A percentile compares a stretch with the other conserved stretches of the same genome.
Evolutionary conservation across 2,888 invertebrate genomes (phyloP).

Genomic region (Stenodera caucasica): DNA sequence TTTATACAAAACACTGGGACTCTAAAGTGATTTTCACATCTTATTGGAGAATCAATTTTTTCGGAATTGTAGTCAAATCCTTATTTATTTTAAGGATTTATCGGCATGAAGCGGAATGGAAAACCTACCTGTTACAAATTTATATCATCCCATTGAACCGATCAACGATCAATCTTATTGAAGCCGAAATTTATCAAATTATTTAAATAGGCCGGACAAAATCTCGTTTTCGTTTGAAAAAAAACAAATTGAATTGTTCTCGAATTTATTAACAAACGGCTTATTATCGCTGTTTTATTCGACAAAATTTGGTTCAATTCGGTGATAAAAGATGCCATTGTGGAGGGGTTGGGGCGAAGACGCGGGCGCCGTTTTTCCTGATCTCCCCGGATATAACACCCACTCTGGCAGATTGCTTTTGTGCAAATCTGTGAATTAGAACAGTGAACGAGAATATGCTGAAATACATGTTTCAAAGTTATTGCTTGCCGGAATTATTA

Average conservation of each 20-base stretch:
- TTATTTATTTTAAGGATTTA: neutral
- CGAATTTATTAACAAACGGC: neutral
- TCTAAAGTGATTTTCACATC: neutral
- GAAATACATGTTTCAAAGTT: conserved; percentile 50
- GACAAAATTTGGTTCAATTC: neutral
- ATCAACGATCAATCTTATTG: no score
- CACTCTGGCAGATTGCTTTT: conserved; percentile 41
- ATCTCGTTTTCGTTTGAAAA: no score
- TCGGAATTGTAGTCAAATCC: neutral
- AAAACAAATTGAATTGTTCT: neutral
- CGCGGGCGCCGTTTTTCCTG: conserved; percentile 29
- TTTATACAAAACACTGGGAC: neutral
- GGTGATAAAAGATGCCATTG: conserved; percentile 22
- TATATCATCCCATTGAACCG: neutral
- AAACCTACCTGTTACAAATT: neutral
- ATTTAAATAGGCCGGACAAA: no score
- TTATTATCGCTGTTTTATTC: neutral
- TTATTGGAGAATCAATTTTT: conserved; percentile 4
- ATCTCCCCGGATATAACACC: conserved; percentile 36
- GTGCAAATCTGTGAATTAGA: conserved; percentile 42
- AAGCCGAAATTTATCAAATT: no score
- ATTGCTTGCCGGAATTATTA: conserved; percentile 51
- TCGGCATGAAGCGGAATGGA: neutral
- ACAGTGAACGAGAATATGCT: conserved; percentile 46
- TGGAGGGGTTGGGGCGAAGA: conserved; percentile 15